phyloP scores from a whole-genome alignment of 2,888 invertebrate species.

The Cacoxenus indagator region DNA sequence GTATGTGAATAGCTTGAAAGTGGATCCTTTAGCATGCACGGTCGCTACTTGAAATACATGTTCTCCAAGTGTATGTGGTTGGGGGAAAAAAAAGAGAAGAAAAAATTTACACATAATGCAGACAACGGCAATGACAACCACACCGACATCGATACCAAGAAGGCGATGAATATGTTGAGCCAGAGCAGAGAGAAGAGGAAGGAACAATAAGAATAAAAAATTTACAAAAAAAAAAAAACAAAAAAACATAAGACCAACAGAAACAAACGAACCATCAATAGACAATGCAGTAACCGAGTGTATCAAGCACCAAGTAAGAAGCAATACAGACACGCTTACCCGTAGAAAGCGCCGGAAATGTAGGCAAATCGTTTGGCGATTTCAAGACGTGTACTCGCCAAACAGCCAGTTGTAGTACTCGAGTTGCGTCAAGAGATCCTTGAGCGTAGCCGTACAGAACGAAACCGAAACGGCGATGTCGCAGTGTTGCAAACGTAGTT shows the following conservation, averaged over 20 bases:
- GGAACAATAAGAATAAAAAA: too few species aligned
- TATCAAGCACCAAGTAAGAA: not conserved
- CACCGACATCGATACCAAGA: not conserved
- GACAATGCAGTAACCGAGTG: not conserved
- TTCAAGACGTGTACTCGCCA: not conserved
- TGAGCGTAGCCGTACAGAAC: not conserved
- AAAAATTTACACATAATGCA: not conserved
- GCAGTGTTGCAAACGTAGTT: too few species aligned
- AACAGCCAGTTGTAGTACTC: not conserved
- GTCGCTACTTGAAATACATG: constrained; percentile 50
- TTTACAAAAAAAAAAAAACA: too few species aligned
- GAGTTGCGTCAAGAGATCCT: not conserved
- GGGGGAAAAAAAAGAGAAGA: not conserved
- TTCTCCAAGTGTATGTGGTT: constrained; percentile 11
- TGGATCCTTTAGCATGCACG: constrained; percentile 64
- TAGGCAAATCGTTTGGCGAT: not conserved
- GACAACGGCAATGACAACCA: not conserved
- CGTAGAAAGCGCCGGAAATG: not conserved
- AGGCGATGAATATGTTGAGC: not conserved
- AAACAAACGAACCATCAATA: constrained; percentile 5
- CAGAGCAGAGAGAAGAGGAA: too few species aligned
- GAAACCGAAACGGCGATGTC: not conserved
- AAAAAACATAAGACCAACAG: not conserved
- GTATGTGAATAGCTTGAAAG: constrained; percentile 59
- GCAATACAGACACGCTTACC: not conserved